Base-by-base conservation (phyloP, 1,140 invertebrate species). In the Drosophila pandora region DNA sequence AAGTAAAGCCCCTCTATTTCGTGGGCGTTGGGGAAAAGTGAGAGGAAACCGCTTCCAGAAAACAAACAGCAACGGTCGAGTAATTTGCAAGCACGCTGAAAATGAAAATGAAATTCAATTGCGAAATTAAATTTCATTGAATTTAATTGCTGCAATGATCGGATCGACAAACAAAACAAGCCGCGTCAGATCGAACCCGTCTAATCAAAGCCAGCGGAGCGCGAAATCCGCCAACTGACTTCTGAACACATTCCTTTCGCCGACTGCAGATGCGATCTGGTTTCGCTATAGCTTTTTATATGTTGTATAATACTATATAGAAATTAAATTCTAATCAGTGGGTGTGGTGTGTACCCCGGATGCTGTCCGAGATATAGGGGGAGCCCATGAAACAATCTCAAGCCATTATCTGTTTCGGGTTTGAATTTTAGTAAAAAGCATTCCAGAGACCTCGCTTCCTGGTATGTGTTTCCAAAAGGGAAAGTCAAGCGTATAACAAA, bases 61-160 rank as follows among this genome's bases (percentile, higher is more conserved):
- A 48, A 57, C 54, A 74, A 87, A 64, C 54, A 34, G 77, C 17
- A 67, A 84, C 82, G 81, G 53, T 84, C 68, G 82, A 85, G 63
- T 64, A 85, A 80, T 67, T 76, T 57, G 65, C 55, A 61, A 71
- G 58, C 72, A 79, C 61, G 80, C 71, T 75, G 60, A 57, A 75
- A 75, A 64, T 75, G 60, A 57, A 75, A 75, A 64, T 65, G 70
- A 75, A 75, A 65, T 75, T 75, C 71, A 75, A 65, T 74, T 74
- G 70, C 52, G 43, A 70, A 74, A 74, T 45, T 65, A 43, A 74
- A 75, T 75, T 87, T 73, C 77, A 76, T 76, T 85, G 58, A 62
- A 63, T 65, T 70, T 63, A 61, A 78, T 67, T 74, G 75, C 64
- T 57, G 78, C 63, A 47, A 49, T 61, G 62, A 72, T 84, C 71